A percentile compares a stretch with the other conserved stretches of the same genome.
Evolutionary conservation across 2,888 invertebrate genomes (phyloP).

Genomic region (Drosophila kambysellisi): DNA sequence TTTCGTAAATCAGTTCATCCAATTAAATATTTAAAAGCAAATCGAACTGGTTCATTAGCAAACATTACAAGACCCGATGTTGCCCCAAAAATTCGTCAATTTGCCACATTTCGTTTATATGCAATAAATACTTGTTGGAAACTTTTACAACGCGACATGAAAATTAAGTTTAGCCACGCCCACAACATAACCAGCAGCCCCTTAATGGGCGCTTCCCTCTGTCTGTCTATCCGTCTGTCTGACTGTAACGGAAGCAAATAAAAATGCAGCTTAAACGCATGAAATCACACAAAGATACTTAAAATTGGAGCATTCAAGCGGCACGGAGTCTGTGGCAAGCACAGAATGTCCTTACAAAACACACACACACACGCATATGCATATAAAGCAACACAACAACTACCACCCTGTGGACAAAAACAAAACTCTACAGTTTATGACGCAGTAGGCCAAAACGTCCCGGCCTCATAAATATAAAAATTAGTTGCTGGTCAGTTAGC

Average conservation of each 20-base stretch:
- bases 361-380: constrained; percentile 22
- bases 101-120: constrained; percentile 68
- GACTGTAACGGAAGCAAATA: constrained; percentile 61
- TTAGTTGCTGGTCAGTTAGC: constrained; percentile 83
- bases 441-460: constrained; percentile 76
- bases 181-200: background rate
- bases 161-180: constrained; percentile 62
- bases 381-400: constrained; percentile 56
- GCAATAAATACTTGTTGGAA: constrained; percentile 71
- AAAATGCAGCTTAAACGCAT: constrained; percentile 79
- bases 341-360: constrained; percentile 40
- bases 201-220: constrained; percentile 42
- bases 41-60: constrained; percentile 74
- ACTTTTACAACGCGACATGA: constrained; percentile 74
- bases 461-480: constrained; percentile 82
- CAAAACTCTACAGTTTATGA: constrained; percentile 76
- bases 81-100: constrained; percentile 16
- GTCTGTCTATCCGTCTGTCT: background rate
- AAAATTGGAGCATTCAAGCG: constrained; percentile 76
- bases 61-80: constrained; percentile 60
- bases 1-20: constrained; percentile 13
- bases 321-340: constrained; percentile 60
- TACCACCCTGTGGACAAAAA: constrained; percentile 48
- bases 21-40: constrained; percentile 67
- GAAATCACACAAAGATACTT: constrained; percentile 79